Percentiles rank a stretch among this genome's conserved stretches.
These are phyloP conservation scores for Cepphus grylle DNA, from an alignment of 2,113 vertebrate species.

Conservation along the genomic window DNA sequence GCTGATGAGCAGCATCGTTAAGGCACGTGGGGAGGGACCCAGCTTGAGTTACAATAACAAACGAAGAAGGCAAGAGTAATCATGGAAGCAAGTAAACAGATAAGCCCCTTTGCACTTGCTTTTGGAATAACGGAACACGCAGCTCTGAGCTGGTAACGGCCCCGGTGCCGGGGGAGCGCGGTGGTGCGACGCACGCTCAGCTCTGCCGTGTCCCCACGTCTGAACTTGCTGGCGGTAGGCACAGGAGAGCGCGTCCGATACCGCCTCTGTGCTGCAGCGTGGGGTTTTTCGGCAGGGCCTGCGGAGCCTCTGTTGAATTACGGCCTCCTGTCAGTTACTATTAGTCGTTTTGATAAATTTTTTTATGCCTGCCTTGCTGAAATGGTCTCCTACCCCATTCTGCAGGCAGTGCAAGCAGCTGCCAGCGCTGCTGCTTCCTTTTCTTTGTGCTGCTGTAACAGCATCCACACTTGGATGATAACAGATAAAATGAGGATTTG, in stretches of 20 bases:
- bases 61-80: background rate
- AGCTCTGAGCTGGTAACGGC: background rate
- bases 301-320: background rate
- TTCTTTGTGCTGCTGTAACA: background rate
- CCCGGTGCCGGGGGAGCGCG: background rate
- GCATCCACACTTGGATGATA: background rate
- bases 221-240: background rate
- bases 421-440: background rate
- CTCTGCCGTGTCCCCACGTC: fast-evolving
- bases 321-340: background rate
- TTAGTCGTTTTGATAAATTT: background rate
- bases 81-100: too few relatives aligned
- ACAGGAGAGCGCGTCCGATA: fast-evolving
- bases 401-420: background rate
- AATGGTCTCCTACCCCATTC: background rate
- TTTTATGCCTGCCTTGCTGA: background rate
- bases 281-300: too few relatives aligned
- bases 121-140: background rate
- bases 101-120: background rate
- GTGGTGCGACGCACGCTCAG: background rate
- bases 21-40: too few relatives aligned
- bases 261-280: fast-evolving
- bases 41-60: too few relatives aligned
- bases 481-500: too few relatives aligned
- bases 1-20: background rate